phyloP scores from a whole-genome alignment of 2,797 vertebrate species.

The Rhinichthys osculus region DNA sequence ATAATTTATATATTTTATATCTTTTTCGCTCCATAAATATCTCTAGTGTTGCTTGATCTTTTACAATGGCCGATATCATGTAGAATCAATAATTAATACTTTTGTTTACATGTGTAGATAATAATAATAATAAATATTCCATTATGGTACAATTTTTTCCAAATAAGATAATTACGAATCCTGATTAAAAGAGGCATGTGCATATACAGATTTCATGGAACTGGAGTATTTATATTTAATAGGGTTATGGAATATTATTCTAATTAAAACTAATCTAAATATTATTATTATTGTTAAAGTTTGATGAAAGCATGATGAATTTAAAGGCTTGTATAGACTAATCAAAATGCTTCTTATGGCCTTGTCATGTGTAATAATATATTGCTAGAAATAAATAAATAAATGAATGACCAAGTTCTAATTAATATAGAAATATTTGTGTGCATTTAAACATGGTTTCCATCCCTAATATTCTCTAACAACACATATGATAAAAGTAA shows the following conservation, averaged over 20 bases:
- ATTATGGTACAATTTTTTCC: neutral
- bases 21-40: neutral
- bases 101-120: neutral
- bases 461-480: neutral
- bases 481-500: neutral
- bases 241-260: neutral
- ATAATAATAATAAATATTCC: neutral
- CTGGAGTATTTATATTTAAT: neutral
- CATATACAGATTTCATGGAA: neutral
- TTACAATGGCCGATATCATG: neutral
- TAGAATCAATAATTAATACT: neutral
- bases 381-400: too few relatives aligned
- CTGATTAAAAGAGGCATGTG: neutral
- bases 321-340: too few relatives aligned
- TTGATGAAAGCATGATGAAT: too few relatives aligned
- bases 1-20: neutral
- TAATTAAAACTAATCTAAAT: neutral
- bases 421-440: neutral
- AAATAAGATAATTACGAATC: neutral
- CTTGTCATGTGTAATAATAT: too few relatives aligned
- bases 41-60: neutral
- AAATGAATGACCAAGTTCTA: neutral
- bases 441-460: neutral
- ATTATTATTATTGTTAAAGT: too few relatives aligned
- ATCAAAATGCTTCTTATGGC: too few relatives aligned